Base-by-base conservation (phyloP, 1,140 invertebrate species). In the Cataglyphis hispanica region DNA sequence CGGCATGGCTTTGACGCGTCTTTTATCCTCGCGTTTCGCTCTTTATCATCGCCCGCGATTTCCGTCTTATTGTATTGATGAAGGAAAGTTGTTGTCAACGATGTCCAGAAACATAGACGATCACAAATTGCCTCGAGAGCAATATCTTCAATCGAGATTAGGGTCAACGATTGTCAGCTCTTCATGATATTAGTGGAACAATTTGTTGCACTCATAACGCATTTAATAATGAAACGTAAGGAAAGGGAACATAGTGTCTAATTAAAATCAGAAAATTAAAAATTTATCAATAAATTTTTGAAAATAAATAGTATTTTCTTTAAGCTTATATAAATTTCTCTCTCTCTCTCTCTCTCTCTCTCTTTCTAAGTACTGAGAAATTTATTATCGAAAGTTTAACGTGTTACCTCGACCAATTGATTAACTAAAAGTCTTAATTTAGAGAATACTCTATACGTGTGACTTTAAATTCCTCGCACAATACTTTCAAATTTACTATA, bases 21-120 rank as follows among this genome's bases (percentile, higher is more conserved):
- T 40, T 61, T 53, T 58, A 46, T 63, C 56, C 40, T 27, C 63
- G 46, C 43, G 16, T 25, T 53, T 46, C 86, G n/a, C 70, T 72
- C 64, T 69, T 40, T 61, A 6, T 78, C 81, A 43, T 61, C 53
- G 63, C 40, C 64, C 56, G 74, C 46, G 61, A 58, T 13, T 50
- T 31, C 25, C 70, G 34, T 86, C 56, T 53, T 56, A 27, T 37
- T 64, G 11, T 43, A 64, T 37, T 31, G n/a, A 19, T 53, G 50
- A 67, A 50, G 76, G 46, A 77, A 66, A 78, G 61, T 19, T 80
- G 61, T 67, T 46, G 61, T 80, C 53, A 40, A 53, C 61, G 53
- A 8, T 22, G 10, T 50, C 8, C 56, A 27, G 66, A 16, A 43
- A 1, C 37, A 13, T 8, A 5, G 25, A n/a, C 43, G 13, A 60